phyloP scores from a whole-genome alignment of 2,888 invertebrate genomes.

The Mechanitis mazaeus region DNA sequence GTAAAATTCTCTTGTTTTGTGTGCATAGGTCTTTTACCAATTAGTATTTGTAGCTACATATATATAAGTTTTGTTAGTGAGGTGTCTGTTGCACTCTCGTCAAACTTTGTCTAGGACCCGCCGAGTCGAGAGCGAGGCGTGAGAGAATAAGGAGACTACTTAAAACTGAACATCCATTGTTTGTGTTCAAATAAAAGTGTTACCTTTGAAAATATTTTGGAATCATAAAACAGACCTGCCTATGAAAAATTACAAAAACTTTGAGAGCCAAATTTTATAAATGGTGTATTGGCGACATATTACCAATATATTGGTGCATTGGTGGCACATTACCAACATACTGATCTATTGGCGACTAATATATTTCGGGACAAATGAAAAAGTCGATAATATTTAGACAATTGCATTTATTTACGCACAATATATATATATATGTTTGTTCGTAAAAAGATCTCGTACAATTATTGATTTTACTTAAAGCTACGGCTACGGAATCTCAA shows the following conservation, averaged over 20 bases:
- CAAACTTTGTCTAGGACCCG: slow-evolving; percentile 51
- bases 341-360: too few species aligned
- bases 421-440: background rate
- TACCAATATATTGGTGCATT: slow-evolving; percentile 12
- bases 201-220: slow-evolving; percentile 37
- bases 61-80: slow-evolving; percentile 45
- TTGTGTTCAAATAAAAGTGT: slow-evolving; percentile 50
- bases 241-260: slow-evolving; percentile 33
- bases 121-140: slow-evolving; percentile 45
- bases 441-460: slow-evolving; percentile 4
- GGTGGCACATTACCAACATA: too few species aligned
- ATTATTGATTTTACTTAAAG: slow-evolving; percentile 12
- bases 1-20: slow-evolving; percentile 73
- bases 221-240: slow-evolving; percentile 20
- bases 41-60: slow-evolving; percentile 72
- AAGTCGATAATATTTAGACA: background rate
- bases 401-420: background rate
- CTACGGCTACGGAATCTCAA: slow-evolving; percentile 14
- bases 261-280: slow-evolving; percentile 12
- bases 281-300: slow-evolving; percentile 19
- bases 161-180: slow-evolving; percentile 53
- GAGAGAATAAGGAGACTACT: slow-evolving; percentile 51
- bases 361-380: background rate
- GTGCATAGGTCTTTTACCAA: slow-evolving; percentile 75
- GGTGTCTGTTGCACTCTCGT: slow-evolving; percentile 54